phyloP scores from a whole-genome alignment of 2,113 vertebrate species.

The Neoarius graeffei region DNA sequence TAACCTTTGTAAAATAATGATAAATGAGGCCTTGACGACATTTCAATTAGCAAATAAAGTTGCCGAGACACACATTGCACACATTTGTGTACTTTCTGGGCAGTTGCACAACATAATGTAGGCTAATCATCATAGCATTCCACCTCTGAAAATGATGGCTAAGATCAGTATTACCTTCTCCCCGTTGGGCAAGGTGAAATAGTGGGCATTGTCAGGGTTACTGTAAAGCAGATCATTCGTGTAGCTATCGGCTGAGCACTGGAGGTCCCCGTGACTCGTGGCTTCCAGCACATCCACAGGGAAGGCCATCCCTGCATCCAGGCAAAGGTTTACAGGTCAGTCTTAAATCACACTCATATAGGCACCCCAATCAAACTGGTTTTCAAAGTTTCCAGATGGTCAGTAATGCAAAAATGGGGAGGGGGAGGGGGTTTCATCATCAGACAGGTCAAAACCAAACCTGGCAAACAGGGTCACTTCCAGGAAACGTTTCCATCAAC shows the following conservation, averaged over 20 bases:
- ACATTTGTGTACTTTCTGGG: not conserved
- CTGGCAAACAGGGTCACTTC: not conserved
- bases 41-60: not conserved
- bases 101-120: not conserved
- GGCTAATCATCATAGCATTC: not conserved
- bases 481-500: not conserved
- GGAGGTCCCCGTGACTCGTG: slow-evolving; percentile 73
- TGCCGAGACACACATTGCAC: not conserved
- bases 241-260: slow-evolving; percentile 71
- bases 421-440: too few relatives aligned
- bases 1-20: too few relatives aligned
- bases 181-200: slow-evolving; percentile 61
- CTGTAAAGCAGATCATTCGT: slow-evolving; percentile 69
- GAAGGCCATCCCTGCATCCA: slow-evolving; percentile 76
- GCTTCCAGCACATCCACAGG: slow-evolving; percentile 79
- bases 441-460: not conserved
- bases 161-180: slow-evolving; percentile 55
- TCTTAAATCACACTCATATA: not conserved
- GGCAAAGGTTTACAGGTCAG: not conserved
- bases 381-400: not conserved
- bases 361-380: not conserved
- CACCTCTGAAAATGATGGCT: not conserved
- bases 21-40: too few relatives aligned
- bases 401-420: not conserved
- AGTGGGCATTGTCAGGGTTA: slow-evolving; percentile 68